These are phyloP conservation scores for Cryptosula pallasiana DNA, from an alignment of 2,888 invertebrate genomes.

Conservation along the genomic window DNA sequence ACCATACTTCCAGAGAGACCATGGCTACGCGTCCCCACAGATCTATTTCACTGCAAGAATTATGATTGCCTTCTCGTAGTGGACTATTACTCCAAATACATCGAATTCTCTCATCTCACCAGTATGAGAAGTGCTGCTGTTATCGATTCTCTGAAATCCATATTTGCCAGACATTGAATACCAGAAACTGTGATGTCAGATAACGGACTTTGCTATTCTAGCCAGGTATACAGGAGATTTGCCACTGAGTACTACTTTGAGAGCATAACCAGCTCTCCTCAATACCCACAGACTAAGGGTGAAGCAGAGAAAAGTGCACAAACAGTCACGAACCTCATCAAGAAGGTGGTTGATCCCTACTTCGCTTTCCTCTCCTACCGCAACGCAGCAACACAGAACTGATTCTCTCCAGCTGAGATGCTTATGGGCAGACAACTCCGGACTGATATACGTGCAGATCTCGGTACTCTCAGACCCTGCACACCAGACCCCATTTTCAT, in stretches of 20 bases:
- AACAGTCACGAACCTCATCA: slow-evolving; percentile 25
- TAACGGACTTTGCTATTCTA: slow-evolving; percentile 28
- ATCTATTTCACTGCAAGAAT: slow-evolving; percentile 27
- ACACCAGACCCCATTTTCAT: not conserved
- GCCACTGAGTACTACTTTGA: slow-evolving; percentile 24
- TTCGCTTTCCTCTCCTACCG: slow-evolving; percentile 21
- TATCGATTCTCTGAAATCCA: slow-evolving; percentile 28
- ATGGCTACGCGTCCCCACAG: slow-evolving; percentile 27
- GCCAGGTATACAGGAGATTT: slow-evolving; percentile 25
- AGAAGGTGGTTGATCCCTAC: slow-evolving; percentile 11
- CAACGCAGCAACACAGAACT: not conserved
- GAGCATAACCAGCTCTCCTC: slow-evolving; percentile 25
- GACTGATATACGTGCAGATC: not conserved
- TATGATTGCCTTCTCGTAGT: slow-evolving; percentile 29
- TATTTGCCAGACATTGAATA: too few relatives aligned
- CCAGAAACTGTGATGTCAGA: slow-evolving; percentile 25
- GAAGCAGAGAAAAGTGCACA: slow-evolving; percentile 21
- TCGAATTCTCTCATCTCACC: slow-evolving; percentile 28
- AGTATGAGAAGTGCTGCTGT: slow-evolving; percentile 26
- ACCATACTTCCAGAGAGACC: slow-evolving; percentile 27
- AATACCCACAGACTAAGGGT: slow-evolving; percentile 26
- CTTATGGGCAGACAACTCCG: not conserved
- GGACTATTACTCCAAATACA: slow-evolving; percentile 30
- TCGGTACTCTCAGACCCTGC: not conserved
- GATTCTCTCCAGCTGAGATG: slow-evolving; percentile 8